phyloP scores from a whole-genome alignment of 2,888 invertebrate species.

The Cosmia trapezina region DNA sequence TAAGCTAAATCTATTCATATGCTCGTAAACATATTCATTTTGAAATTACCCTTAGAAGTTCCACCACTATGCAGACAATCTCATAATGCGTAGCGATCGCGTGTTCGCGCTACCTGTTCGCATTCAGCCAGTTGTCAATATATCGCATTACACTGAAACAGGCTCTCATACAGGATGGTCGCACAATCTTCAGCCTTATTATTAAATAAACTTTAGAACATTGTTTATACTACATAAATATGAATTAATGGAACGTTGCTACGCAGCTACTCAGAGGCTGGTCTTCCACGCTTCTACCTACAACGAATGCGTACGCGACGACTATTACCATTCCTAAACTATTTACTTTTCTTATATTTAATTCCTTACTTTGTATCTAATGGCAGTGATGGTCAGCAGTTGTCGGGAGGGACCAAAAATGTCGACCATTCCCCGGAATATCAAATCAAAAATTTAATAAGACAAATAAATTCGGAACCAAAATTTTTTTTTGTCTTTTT shows the following conservation, averaged over 20 bases:
- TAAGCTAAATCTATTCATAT: slow-evolving; percentile 53
- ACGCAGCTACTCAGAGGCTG: slow-evolving; percentile 44
- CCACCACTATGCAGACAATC: slow-evolving; percentile 33
- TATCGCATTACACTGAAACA: slow-evolving; percentile 83
- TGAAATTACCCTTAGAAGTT: slow-evolving; percentile 43
- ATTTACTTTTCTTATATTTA: slow-evolving; percentile 72
- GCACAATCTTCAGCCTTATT: slow-evolving; percentile 58
- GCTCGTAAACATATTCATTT: slow-evolving; percentile 38
- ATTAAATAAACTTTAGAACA: slow-evolving; percentile 33
- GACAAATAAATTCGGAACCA: slow-evolving; percentile 75
- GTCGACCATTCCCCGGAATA: slow-evolving; percentile 80
- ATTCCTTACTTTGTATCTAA: slow-evolving; percentile 79
- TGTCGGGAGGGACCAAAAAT: slow-evolving; percentile 80
- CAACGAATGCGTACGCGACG: slow-evolving; percentile 50
- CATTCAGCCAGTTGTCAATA: slow-evolving; percentile 51
- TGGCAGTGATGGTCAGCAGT: slow-evolving; percentile 88
- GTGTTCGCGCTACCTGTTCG: slow-evolving; percentile 24
- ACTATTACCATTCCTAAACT: slow-evolving; percentile 70
- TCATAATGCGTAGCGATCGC: slow-evolving; percentile 23
- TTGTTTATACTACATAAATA: slow-evolving; percentile 32
- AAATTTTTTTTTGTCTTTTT: slow-evolving; percentile 62
- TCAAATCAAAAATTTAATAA: slow-evolving; percentile 71
- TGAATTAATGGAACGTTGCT: slow-evolving; percentile 27
- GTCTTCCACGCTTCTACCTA: slow-evolving; percentile 32
- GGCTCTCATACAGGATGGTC: slow-evolving; percentile 71